These are phyloP conservation scores for Phyllotis vaccarum DNA, from an alignment of 2,797 vertebrate species.

Conservation along the genomic window DNA sequence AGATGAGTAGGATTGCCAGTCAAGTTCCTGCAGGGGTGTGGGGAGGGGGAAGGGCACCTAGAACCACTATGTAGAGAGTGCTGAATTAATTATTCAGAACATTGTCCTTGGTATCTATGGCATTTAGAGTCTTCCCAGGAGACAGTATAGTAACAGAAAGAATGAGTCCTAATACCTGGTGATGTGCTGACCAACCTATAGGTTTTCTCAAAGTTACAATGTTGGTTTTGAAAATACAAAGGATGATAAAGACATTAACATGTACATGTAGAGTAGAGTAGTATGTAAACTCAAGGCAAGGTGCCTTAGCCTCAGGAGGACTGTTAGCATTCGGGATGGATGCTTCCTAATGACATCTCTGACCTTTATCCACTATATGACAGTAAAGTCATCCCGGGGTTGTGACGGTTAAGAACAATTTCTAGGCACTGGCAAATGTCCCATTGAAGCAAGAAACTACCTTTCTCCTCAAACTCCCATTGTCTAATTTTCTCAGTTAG, in stretches of 20 bases:
- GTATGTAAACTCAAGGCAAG: neutral
- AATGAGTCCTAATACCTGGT: neutral
- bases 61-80: constrained; percentile 50
- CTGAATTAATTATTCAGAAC: neutral
- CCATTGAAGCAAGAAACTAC: neutral
- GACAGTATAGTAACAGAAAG: neutral
- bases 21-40: constrained; percentile 3
- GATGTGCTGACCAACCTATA: neutral
- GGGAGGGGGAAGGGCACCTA: neutral
- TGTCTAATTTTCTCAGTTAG: neutral
- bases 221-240: neutral
- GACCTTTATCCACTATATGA: neutral
- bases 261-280: neutral
- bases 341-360: neutral
- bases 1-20: constrained; percentile 13
- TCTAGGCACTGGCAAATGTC: neutral
- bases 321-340: neutral
- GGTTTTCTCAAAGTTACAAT: constrained; percentile 25
- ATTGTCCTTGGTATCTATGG: constrained; percentile 1
- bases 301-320: neutral
- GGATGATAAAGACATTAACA: neutral
- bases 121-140: neutral
- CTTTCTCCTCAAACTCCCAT: neutral
- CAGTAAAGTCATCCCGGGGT: neutral
- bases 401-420: neutral